A percentile compares a stretch with the other conserved stretches of the same genome.
These are phyloP conservation scores for Trileptium ribeirensis DNA, from an alignment of 2,888 invertebrate genomes.

Conservation along the genomic window DNA sequence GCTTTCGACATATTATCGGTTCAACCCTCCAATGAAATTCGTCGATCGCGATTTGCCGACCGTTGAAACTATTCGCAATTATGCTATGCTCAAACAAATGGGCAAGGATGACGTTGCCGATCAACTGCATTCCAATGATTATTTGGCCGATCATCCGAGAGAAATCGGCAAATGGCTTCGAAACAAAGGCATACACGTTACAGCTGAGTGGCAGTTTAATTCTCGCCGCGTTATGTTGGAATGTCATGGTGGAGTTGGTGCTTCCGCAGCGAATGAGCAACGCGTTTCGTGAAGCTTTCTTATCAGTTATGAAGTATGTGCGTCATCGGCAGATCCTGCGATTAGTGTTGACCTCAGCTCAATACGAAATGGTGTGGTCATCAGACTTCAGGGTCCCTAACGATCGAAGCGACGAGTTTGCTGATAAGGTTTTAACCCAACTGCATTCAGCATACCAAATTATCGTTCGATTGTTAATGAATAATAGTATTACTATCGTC, in stretches of 20 bases:
- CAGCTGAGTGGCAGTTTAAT: neutral
- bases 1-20: neutral
- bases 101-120: neutral
- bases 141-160: neutral
- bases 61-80: neutral
- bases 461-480: too few relatives aligned
- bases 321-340: neutral
- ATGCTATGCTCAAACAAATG: neutral
- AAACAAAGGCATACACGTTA: neutral
- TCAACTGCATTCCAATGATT: neutral
- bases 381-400: neutral
- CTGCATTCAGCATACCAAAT: too few relatives aligned
- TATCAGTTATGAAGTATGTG: neutral
- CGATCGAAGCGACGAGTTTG: neutral
- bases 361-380: neutral
- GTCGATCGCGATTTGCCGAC: neutral
- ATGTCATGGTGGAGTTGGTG: neutral
- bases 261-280: neutral
- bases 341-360: neutral
- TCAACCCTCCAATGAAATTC: neutral
- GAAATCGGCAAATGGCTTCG: neutral
- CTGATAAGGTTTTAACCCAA: too few relatives aligned
- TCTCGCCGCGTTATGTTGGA: neutral
- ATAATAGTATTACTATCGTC: too few relatives aligned
- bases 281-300: neutral